These are phyloP conservation scores for Epizoanthus ramosus DNA, from an alignment of 92 coral and sea anemone species.

Conservation along the genomic window DNA sequence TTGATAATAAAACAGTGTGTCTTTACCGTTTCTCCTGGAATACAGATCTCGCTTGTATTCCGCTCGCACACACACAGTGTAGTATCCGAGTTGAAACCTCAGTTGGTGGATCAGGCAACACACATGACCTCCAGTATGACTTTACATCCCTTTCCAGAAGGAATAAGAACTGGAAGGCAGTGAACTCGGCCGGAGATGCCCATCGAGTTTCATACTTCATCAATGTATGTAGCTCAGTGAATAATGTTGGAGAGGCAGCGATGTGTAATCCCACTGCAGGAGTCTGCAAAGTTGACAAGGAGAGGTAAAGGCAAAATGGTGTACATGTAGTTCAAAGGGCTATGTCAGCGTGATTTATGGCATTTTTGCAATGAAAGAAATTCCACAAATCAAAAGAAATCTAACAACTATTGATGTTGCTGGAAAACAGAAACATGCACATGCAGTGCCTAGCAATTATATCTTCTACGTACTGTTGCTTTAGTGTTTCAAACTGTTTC, in stretches of 20 bases:
- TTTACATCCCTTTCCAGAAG: slow-evolving; percentile 66
- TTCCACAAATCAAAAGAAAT: too few relatives aligned
- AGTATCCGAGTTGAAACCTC: slow-evolving; percentile 57
- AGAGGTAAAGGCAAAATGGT: slow-evolving; percentile 15
- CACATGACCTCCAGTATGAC: slow-evolving; percentile 67
- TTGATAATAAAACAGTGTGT: slow-evolving; percentile 13
- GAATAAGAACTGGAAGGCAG: slow-evolving; percentile 78
- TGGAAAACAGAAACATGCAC: too few relatives aligned
- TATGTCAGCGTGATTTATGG: too few relatives aligned
- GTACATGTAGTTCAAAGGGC: too few relatives aligned
- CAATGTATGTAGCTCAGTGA: slow-evolving; percentile 84
- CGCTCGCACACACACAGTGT: slow-evolving; percentile 80
- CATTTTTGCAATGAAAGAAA: too few relatives aligned
- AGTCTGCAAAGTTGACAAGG: slow-evolving; percentile 74
- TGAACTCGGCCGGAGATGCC: slow-evolving; percentile 15
- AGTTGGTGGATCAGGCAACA: slow-evolving; percentile 10
- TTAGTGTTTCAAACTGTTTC: too few relatives aligned
- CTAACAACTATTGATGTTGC: too few relatives aligned
- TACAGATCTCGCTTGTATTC: slow-evolving; percentile 78
- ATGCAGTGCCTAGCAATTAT: too few relatives aligned
- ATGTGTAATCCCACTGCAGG: slow-evolving; percentile 76
- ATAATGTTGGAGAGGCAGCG: slow-evolving; percentile 42
- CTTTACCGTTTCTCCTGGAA: slow-evolving; percentile 61
- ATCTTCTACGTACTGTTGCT: too few relatives aligned
- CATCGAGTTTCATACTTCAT: slow-evolving; percentile 58